phyloP scores from a whole-genome alignment of 2,888 invertebrate genomes.

The Drosophila siamana region DNA sequence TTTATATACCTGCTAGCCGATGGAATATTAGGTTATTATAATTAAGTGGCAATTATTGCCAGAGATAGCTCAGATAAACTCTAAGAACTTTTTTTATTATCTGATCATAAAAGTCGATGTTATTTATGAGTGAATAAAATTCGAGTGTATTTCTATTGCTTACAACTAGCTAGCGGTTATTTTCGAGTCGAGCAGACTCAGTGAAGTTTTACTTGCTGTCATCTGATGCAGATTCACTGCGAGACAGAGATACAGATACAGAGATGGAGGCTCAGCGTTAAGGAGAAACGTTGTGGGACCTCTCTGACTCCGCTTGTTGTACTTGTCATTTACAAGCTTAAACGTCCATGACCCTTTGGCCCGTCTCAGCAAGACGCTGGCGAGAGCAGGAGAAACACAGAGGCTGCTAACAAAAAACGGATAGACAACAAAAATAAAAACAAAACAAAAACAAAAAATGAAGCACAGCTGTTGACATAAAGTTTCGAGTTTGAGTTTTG shows the following conservation, averaged over 20 bases:
- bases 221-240: constrained; percentile 32
- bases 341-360: constrained; percentile 80
- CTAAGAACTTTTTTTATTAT: too few relatives aligned
- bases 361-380: constrained; percentile 48
- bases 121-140: too few relatives aligned
- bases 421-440: constrained; percentile 32
- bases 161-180: not conserved
- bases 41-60: not conserved
- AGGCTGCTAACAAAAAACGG: constrained; percentile 35
- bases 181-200: not conserved
- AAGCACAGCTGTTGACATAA: constrained; percentile 69
- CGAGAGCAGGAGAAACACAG: constrained; percentile 14
- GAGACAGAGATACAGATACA: constrained; percentile 3
- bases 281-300: constrained; percentile 17
- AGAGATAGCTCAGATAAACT: too few relatives aligned
- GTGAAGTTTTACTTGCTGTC: not conserved
- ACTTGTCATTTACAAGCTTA: constrained; percentile 73
- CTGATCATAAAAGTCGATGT: too few relatives aligned
- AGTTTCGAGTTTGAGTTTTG: constrained; percentile 57
- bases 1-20: not conserved
- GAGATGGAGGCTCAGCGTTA: constrained; percentile 3
- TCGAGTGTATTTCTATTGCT: not conserved
- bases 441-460: constrained; percentile 19
- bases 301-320: constrained; percentile 16
- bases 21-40: not conserved